phyloP scores from a whole-genome alignment of 2,113 vertebrate species.

The Edolisoma coerulescens region DNA sequence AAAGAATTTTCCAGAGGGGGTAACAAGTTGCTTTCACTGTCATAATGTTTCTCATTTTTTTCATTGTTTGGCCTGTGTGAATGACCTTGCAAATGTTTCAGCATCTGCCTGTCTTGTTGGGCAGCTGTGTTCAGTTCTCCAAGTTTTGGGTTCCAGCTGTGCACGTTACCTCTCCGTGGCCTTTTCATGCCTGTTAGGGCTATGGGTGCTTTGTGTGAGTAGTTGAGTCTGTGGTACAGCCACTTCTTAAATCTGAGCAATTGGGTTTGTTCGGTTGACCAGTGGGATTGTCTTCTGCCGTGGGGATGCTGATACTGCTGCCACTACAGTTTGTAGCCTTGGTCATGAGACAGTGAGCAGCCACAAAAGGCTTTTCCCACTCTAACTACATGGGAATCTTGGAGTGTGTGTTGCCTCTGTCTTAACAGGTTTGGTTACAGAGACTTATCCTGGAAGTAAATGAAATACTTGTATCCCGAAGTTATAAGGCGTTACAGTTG shows the following conservation, averaged over 20 bases:
- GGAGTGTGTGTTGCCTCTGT: not conserved
- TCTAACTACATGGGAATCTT: not conserved
- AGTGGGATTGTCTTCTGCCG: not conserved
- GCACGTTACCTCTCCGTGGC: accelerated
- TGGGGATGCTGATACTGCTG: not conserved
- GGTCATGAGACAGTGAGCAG: not conserved
- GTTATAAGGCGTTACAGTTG: not conserved
- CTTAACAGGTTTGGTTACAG: not conserved
- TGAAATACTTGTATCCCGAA: not conserved
- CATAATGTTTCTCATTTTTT: not conserved
- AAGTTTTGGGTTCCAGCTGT: not conserved
- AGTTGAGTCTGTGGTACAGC: not conserved
- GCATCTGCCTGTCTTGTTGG: not conserved
- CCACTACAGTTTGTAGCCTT: not conserved
- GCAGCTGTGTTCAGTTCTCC: not conserved
- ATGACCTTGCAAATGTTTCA: not conserved
- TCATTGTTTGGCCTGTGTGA: not conserved
- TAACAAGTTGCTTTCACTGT: not conserved
- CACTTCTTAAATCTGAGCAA: not conserved
- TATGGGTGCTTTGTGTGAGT: not conserved
- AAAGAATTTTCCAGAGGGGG: not conserved
- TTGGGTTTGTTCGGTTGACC: not conserved
- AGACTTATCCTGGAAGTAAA: not conserved
- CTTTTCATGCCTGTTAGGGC: not conserved
- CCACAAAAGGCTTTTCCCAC: not conserved